A percentile compares a stretch with the other conserved stretches of the same genome.
Evolutionary conservation across 2,113 vertebrate species (phyloP).

Genomic region (Elaphurus davidianus): DNA sequence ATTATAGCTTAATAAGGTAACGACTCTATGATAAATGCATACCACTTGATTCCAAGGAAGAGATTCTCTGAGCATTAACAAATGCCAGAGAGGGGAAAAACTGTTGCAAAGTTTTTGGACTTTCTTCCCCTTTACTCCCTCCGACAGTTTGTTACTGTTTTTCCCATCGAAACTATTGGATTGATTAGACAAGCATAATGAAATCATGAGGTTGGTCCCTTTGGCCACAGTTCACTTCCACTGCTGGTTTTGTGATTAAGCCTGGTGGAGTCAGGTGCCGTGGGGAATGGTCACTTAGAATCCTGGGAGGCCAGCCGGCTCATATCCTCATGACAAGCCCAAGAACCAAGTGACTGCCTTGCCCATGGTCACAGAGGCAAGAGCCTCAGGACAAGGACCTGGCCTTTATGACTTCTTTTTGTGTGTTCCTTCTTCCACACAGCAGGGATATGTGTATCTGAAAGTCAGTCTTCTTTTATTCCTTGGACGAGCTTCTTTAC

Average conservation of each 20-base stretch:
- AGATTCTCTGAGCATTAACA: conserved; percentile 48
- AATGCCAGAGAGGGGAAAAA: conserved; percentile 24
- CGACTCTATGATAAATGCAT: conserved; percentile 71
- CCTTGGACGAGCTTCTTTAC: not conserved
- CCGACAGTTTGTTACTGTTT: not conserved
- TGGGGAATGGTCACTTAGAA: not conserved
- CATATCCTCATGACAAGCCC: not conserved
- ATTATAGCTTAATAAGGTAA: conserved; percentile 77
- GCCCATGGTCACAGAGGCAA: not conserved
- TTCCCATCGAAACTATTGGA: not conserved
- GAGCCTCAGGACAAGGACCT: not conserved
- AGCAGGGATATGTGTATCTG: not conserved
- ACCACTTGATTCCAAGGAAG: conserved; percentile 51
- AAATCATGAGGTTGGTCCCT: not conserved
- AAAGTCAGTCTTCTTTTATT: not conserved
- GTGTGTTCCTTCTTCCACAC: not conserved
- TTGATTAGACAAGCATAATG: not conserved
- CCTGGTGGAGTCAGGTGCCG: not conserved
- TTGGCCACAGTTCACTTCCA: not conserved
- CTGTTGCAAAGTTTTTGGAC: not conserved
- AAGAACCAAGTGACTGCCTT: not conserved
- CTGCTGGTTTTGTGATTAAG: not conserved
- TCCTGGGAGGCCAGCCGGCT: not conserved
- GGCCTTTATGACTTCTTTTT: not conserved
- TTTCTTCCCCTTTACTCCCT: conserved; percentile 21